phyloP scores from a whole-genome alignment of 2,113 vertebrate species.

The Falcunculus frontatus region DNA sequence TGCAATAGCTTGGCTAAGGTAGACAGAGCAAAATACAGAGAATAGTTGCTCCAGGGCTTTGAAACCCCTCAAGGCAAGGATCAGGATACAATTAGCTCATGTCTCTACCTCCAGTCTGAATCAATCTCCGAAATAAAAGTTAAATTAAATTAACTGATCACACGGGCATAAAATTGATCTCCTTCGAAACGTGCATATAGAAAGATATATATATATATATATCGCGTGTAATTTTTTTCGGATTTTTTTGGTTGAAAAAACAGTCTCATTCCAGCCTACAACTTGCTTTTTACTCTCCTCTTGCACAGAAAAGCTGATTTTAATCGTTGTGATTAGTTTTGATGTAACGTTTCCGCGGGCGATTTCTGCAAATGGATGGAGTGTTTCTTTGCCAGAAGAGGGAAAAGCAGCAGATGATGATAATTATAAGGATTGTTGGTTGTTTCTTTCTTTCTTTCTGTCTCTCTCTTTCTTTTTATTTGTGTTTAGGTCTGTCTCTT shows the following conservation, averaged over 20 bases:
- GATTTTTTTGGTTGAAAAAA: conserved; percentile 73
- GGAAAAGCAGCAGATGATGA: conserved; percentile 96
- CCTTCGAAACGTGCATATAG: conserved; percentile 68
- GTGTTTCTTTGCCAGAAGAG: conserved; percentile 98
- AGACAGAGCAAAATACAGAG: conserved; percentile 98
- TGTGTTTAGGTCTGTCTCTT: conserved; percentile 69
- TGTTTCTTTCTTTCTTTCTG: conserved; percentile 77
- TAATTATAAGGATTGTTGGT: conserved; percentile 98
- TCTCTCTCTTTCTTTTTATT: conserved; percentile 50
- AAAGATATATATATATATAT: conserved; percentile 62
- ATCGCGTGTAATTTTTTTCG: conserved; percentile 25
- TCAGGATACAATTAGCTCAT: conserved; percentile 99
- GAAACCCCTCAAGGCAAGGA: conserved; percentile 99
- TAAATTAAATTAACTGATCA: conserved; percentile 85
- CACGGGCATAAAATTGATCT: conserved; percentile 80
- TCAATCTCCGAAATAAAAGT: conserved; percentile 92
- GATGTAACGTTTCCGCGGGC: conserved; percentile 97
- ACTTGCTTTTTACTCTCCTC: conserved; percentile 90
- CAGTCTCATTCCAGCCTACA: conserved; percentile 85
- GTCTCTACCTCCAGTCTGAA: conserved; percentile 94
- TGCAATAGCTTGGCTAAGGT: conserved; percentile 98
- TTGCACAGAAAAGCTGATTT: conserved; percentile 99
- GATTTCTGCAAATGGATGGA: conserved; percentile 99
- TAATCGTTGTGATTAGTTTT: conserved; percentile 99
- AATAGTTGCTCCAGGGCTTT: conserved; percentile 97